These are phyloP conservation scores for Platichthys flesus DNA, from an alignment of 2,113 vertebrate genomes.

Conservation along the genomic window DNA sequence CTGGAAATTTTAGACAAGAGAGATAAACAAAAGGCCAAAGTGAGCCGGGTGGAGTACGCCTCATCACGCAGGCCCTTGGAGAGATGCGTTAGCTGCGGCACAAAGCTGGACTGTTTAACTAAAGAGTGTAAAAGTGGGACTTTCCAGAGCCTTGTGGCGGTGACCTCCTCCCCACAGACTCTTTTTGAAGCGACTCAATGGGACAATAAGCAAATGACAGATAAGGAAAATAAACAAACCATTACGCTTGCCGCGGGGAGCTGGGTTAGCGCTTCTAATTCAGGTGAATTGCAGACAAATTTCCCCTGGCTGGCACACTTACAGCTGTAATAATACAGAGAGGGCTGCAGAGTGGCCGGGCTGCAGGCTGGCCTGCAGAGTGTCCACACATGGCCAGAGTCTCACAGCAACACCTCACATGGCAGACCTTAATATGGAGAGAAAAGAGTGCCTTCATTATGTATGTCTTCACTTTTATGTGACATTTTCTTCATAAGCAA, in stretches of 20 bases:
- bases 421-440: slow-evolving; percentile 15
- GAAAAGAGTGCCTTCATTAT: slow-evolving; percentile 13
- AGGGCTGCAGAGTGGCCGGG: slow-evolving; percentile 40
- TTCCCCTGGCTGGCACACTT: slow-evolving; percentile 72
- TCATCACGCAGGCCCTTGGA: background rate
- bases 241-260: slow-evolving; percentile 69
- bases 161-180: background rate
- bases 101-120: slow-evolving; percentile 40
- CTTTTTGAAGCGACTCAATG: slow-evolving; percentile 54
- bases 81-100: slow-evolving; percentile 38
- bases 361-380: slow-evolving; percentile 65
- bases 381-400: slow-evolving; percentile 57
- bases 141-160: slow-evolving; percentile 49
- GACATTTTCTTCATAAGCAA: background rate
- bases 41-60: slow-evolving; percentile 3
- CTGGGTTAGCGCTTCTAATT: slow-evolving; percentile 75
- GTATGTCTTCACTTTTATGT: background rate
- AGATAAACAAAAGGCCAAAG: slow-evolving; percentile 39
- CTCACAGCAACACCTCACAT: slow-evolving; percentile 57
- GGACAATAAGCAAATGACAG: slow-evolving; percentile 79
- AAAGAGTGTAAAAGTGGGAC: slow-evolving; percentile 39
- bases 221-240: slow-evolving; percentile 86
- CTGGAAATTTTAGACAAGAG: slow-evolving; percentile 25
- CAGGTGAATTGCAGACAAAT: slow-evolving; percentile 83
- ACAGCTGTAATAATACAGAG: slow-evolving; percentile 83